phyloP scores from a whole-genome alignment of 2,888 invertebrate species.

The Meiosimyza decipiens region DNA sequence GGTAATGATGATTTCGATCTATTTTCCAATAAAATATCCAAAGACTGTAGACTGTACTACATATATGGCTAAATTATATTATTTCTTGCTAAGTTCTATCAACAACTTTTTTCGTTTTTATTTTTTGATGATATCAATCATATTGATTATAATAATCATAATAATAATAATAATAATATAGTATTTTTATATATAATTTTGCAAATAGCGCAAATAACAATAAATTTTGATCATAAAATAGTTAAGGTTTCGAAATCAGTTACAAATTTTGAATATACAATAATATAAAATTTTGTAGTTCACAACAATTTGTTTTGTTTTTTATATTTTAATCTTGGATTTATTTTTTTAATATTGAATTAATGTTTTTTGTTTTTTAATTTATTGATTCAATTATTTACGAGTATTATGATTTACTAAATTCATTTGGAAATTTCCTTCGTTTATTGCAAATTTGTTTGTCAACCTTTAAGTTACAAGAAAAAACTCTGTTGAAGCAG shows the following conservation, averaged over 20 bases:
- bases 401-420: constrained; percentile 21
- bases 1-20: too few species aligned
- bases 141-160: too few species aligned
- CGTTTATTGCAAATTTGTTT: constrained; percentile 30
- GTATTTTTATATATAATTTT: constrained; percentile 25
- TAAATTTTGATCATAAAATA: constrained; percentile 28
- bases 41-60: too few species aligned
- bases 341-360: constrained; percentile 10
- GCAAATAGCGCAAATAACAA: constrained; percentile 41
- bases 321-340: constrained; percentile 5
- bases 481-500: neutral
- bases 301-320: neutral
- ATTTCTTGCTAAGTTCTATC: too few species aligned
- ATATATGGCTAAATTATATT: too few species aligned
- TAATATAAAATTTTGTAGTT: constrained; percentile 2
- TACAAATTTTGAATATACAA: constrained; percentile 13
- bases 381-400: constrained; percentile 19
- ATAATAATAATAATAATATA: constrained; percentile 7
- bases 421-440: constrained; percentile 13
- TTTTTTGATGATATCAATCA: too few species aligned
- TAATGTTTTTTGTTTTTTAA: constrained; percentile 25
- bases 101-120: too few species aligned
- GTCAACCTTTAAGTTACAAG: constrained; percentile 29
- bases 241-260: constrained; percentile 27
- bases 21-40: too few species aligned